phyloP scores from a whole-genome alignment of 2,888 invertebrate species.

The Stictocephala bisonia region DNA sequence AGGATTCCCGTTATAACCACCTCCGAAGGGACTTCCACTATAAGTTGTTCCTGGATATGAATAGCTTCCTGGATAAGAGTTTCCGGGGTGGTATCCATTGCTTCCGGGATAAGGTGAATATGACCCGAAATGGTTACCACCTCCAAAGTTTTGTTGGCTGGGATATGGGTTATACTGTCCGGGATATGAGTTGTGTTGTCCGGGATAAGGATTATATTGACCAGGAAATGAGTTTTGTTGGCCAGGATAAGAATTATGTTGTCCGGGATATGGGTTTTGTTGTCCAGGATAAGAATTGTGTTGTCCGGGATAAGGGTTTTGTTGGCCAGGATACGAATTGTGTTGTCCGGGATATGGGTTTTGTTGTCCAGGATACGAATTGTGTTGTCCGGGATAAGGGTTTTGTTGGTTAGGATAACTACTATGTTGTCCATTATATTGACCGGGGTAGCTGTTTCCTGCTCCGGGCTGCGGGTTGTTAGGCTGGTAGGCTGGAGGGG shows the following conservation, averaged over 20 bases:
- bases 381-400: neutral
- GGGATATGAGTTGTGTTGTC: too few relatives aligned
- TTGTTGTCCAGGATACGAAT: neutral
- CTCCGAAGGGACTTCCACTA: constrained; percentile 29
- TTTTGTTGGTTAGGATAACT: neutral
- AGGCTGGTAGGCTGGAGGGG: neutral
- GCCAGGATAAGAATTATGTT: too few relatives aligned
- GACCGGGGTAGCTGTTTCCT: constrained; percentile 3
- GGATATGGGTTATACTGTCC: too few relatives aligned
- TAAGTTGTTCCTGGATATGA: constrained; percentile 12
- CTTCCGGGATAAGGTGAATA: constrained; percentile 9
- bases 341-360: neutral
- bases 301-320: too few relatives aligned
- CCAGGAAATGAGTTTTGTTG: too few relatives aligned
- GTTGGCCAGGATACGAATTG: neutral
- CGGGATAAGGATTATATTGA: too few relatives aligned
- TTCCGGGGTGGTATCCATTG: neutral
- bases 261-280: too few relatives aligned
- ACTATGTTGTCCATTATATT: neutral
- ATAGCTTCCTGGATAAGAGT: constrained; percentile 11
- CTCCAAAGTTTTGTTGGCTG: too few relatives aligned
- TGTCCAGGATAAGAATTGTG: too few relatives aligned
- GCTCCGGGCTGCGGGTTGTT: constrained; percentile 3
- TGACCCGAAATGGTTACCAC: too few relatives aligned
- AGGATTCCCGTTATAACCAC: constrained; percentile 7